Conservation (phyloP, 2,797 vertebrate species). For the Sebastes kiyomatsui region DNA sequence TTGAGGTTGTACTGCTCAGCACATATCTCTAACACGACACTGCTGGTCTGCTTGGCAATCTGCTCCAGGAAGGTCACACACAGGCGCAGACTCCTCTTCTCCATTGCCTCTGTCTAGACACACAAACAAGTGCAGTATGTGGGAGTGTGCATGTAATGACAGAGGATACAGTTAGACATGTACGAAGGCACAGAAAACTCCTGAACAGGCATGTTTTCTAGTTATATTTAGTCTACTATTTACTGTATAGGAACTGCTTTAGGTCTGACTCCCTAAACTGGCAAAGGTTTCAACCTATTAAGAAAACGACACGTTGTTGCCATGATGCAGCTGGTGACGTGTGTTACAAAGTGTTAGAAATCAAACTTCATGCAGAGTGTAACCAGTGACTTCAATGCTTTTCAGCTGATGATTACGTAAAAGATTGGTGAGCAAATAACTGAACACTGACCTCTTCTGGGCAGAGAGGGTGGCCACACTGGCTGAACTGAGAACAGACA, state of each 20-base stretch:
- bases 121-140: conserved; percentile 8
- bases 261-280: background rate
- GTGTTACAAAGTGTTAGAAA: background rate
- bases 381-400: background rate
- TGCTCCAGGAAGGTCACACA: conserved; percentile 92
- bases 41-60: conserved; percentile 85
- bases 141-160: background rate
- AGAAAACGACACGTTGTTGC: background rate
- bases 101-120: conserved; percentile 80
- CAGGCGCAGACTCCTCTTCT: conserved; percentile 83
- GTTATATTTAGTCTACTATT: background rate
- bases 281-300: background rate
- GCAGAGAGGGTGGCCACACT: conserved; percentile 86
- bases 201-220: background rate
- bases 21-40: conserved; percentile 88
- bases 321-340: background rate
- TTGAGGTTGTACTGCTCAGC: conserved; percentile 91
- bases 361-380: background rate
- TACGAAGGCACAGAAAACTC: background rate
- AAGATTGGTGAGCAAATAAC: conserved; percentile 7
- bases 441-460: conserved; percentile 91
- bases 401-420: background rate
- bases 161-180: background rate
- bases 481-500: conserved; percentile 86
- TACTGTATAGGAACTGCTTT: background rate